Percentiles rank a stretch among this genome's conserved stretches.
Evolutionary conservation across 1,140 invertebrate genomes (phyloP).

Genomic region (Drosophila watanabei): DNA sequence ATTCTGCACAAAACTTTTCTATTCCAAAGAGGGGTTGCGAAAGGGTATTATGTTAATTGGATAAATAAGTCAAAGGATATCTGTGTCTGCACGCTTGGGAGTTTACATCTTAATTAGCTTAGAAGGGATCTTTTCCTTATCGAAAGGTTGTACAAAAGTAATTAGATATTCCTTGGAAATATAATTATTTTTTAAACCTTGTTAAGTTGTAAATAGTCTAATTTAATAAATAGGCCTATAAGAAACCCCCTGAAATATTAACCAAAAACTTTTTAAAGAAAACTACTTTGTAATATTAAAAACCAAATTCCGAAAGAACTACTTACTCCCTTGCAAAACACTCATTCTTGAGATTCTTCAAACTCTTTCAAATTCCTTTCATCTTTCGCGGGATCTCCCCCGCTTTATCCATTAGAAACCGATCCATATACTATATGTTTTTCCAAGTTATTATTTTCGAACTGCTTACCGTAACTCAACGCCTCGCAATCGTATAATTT

Average conservation of each 20-base stretch:
- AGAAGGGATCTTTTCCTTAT: background rate
- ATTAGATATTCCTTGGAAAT: background rate
- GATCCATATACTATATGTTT: constrained; percentile 10
- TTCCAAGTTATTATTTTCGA: constrained; percentile 42
- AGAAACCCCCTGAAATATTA: background rate
- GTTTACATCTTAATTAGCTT: constrained; percentile 17
- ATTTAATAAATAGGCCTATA: too few relatives aligned
- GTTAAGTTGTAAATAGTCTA: too few relatives aligned
- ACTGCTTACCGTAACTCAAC: constrained; percentile 71
- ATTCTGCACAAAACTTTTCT: constrained; percentile 34
- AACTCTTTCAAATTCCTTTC: constrained; percentile 16
- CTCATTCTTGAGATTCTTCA: background rate
- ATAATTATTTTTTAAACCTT: too few relatives aligned
- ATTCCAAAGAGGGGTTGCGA: constrained; percentile 7
- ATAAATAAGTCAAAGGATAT: constrained; percentile 11
- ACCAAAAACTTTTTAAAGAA: background rate
- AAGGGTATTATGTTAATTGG: constrained; percentile 42
- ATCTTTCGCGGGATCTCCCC: constrained; percentile 15
- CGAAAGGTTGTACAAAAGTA: background rate
- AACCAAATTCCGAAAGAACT: background rate
- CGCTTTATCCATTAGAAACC: background rate
- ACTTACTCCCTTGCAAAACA: background rate
- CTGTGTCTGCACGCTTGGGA: background rate
- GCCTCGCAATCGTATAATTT: constrained; percentile 79
- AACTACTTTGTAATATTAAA: background rate